phyloP scores from a whole-genome alignment of 2,797 vertebrate genomes.

The Coranthus polyacanthus region DNA sequence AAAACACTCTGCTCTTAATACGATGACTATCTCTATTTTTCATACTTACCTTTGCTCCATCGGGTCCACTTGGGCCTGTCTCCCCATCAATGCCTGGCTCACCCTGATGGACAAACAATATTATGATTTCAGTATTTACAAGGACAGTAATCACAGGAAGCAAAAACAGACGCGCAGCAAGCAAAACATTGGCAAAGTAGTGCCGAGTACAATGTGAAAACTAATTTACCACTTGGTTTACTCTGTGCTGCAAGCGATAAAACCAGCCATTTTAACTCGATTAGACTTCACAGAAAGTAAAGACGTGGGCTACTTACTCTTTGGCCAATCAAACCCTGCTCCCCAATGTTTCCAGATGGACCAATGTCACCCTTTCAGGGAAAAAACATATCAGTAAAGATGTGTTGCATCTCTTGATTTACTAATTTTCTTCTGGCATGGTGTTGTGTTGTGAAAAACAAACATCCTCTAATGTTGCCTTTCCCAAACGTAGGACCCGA shows the following conservation, averaged over 20 bases:
- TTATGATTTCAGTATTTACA: slow-evolving; percentile 9
- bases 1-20: neutral
- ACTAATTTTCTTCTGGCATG: neutral
- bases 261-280: neutral
- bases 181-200: neutral
- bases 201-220: neutral
- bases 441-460: too few relatives aligned
- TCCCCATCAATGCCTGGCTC: slow-evolving; percentile 92
- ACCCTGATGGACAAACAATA: slow-evolving; percentile 82
- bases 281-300: neutral
- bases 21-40: slow-evolving; percentile 21
- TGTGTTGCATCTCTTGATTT: neutral
- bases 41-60: slow-evolving; percentile 90
- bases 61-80: slow-evolving; percentile 84
- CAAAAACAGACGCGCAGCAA: slow-evolving; percentile 24
- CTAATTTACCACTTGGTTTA: slow-evolving; percentile 1
- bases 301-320: slow-evolving; percentile 71
- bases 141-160: slow-evolving; percentile 13
- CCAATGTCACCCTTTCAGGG: slow-evolving; percentile 77
- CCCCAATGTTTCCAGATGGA: slow-evolving; percentile 73
- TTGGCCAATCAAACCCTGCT: slow-evolving; percentile 80
- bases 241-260: neutral
- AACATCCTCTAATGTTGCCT: neutral
- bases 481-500: neutral
- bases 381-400: neutral